Evolutionary conservation across 2,888 invertebrate species (phyloP), one percentile per base, ranked within the genome.

Genomic region (Leucania comma): DNA sequence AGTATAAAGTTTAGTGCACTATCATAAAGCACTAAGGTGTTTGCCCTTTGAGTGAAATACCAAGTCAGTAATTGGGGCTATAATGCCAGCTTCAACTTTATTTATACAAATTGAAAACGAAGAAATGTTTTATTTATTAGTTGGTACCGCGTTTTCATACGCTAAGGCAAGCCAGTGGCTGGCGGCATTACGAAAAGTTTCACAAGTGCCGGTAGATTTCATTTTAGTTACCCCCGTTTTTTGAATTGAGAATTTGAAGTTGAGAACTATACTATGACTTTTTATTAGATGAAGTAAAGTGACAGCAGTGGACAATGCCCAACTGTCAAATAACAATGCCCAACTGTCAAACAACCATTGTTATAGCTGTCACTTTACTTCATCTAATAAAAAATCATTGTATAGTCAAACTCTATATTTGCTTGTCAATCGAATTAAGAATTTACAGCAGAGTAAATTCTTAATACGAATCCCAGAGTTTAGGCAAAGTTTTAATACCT

Each of bases 11-110:
- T 74, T 75, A 70, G 60, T 68, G 57, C 10, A n/a, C 63, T 64
- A 56, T 69, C 64, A 64, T 77, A 77, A 76, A 71, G n/a, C 57
- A 68, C 57, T 29, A 42, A 76, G 46, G 63, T 75, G 66, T 75
- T 82, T 71, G 64, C 57, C 57, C 66, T 83, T 66, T 74, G 24
- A 58, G 48, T 38, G 58, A 62, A 73, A 69, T 75, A 48, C 32
- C 58, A 68, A 69, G 26, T 59, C 42, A 42, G 53, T 73, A 67
- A 81, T 69, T 24, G 24, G 38, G 32, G 60, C 46, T 66, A 62
- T 68, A 57, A 38, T 51, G 29, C 35, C 46, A 24, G 35, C 48
- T 66, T 63, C 12, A 42, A 9, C 46, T 64, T 64, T 73, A 58
- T 80, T 62, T 54, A 62, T 58, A 63, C 42, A 53, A 58, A 62